Evolutionary conservation across 1,140 invertebrate species (phyloP).

Genomic region (Drosophila gunungcola): DNA sequence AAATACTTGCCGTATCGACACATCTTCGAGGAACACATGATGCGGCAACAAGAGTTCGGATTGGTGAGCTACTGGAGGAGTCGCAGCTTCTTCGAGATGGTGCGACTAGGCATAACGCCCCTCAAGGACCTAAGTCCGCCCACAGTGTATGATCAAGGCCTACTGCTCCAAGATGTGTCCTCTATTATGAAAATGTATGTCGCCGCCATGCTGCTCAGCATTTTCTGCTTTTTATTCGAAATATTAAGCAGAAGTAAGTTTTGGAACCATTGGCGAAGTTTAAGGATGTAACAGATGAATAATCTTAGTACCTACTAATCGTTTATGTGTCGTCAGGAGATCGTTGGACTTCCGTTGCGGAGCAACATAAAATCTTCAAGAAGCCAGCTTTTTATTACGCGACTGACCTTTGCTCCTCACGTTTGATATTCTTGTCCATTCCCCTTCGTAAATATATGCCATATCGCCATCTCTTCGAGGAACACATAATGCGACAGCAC

Average conservation of each 20-base stretch:
- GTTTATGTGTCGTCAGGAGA: constrained; percentile 21
- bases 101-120: constrained; percentile 7
- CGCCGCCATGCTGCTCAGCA: neutral
- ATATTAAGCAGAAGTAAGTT: neutral
- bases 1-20: constrained; percentile 45
- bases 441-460: constrained; percentile 38
- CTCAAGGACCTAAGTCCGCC: constrained; percentile 35
- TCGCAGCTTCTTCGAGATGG: constrained; percentile 55
- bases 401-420: constrained; percentile 40
- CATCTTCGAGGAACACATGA: constrained; percentile 51
- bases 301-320: too few relatives aligned
- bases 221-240: constrained; percentile 38
- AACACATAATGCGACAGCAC: constrained; percentile 36
- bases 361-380: constrained; percentile 46
- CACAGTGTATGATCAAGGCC: neutral
- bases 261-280: too few relatives aligned
- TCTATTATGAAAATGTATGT: constrained; percentile 36
- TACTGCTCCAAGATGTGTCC: constrained; percentile 35
- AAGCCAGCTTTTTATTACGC: constrained; percentile 42
- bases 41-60: constrained; percentile 45
- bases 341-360: constrained; percentile 42
- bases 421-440: constrained; percentile 18
- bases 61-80: constrained; percentile 33
- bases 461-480: constrained; percentile 52
- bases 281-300: too few relatives aligned